Conservation (phyloP, 2,888 invertebrate genomes). For the Nomada fucata region DNA sequence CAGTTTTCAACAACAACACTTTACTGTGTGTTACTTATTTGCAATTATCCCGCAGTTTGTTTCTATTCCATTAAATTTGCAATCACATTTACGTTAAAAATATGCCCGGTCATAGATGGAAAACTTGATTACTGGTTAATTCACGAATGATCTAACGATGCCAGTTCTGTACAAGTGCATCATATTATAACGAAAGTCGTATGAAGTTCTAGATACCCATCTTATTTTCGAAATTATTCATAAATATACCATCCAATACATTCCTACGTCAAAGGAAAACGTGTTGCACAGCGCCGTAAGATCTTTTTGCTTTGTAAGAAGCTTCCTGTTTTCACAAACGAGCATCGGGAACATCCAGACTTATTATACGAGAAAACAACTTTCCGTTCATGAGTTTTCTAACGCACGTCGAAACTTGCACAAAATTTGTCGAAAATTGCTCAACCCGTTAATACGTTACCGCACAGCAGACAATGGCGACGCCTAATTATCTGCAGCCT, state of each 20-base stretch:
- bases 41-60: too few relatives aligned
- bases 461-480: not conserved
- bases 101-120: too few relatives aligned
- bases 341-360: not conserved
- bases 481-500: constrained; percentile 2
- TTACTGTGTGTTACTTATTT: too few relatives aligned
- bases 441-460: not conserved
- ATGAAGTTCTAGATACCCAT: not conserved
- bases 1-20: too few relatives aligned
- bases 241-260: not conserved
- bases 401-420: too few relatives aligned
- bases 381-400: not conserved
- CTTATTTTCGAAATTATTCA: not conserved
- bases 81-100: too few relatives aligned
- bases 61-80: too few relatives aligned
- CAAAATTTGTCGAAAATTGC: not conserved
- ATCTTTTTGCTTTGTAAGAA: not conserved
- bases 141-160: too few relatives aligned
- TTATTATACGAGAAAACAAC: not conserved
- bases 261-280: not conserved
- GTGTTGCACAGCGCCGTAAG: not conserved
- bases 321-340: not conserved
- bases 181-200: not conserved
- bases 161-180: too few relatives aligned
- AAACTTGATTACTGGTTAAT: too few relatives aligned